A percentile compares a stretch with the other conserved stretches of the same genome.
phyloP scores from a whole-genome alignment of 2,888 invertebrate species.

The Microdon myrmicae region DNA sequence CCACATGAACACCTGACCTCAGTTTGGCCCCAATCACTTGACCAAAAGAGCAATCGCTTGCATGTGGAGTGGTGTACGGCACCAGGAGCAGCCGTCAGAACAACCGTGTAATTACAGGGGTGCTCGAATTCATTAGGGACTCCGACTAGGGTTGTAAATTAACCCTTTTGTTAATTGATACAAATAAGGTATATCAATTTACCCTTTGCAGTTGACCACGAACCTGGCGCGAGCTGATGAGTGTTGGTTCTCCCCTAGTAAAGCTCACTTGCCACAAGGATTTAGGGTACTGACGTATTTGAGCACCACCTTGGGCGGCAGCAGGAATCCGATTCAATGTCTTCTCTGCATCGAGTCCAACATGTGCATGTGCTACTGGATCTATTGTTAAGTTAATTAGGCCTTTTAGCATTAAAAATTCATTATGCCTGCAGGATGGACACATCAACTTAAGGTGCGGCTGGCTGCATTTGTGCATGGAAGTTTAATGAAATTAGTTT shows the following conservation, averaged over 20 bases:
- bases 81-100: conserved; percentile 9
- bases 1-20: conserved; percentile 34
- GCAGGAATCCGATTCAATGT: conserved; percentile 12
- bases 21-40: conserved; percentile 34
- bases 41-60: conserved; percentile 22
- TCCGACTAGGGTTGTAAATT: conserved; percentile 62
- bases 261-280: conserved; percentile 11
- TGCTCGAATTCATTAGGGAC: conserved; percentile 50
- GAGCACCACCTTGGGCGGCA: conserved; percentile 19
- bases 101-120: conserved; percentile 43
- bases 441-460: conserved; percentile 27
- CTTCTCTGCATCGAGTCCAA: conserved; percentile 26
- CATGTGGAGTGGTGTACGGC: conserved; percentile 11
- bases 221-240: background rate
- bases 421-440: conserved; percentile 43
- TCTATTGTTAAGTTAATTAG: conserved; percentile 58
- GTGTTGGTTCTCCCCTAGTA: conserved; percentile 19
- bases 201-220: conserved; percentile 38
- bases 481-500: conserved; percentile 42
- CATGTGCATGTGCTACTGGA: conserved; percentile 30
- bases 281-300: conserved; percentile 40
- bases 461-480: conserved; percentile 42
- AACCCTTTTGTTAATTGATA: conserved; percentile 67
- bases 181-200: conserved; percentile 60
- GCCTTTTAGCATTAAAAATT: conserved; percentile 56